Percentiles rank a stretch among this genome's conserved stretches.
Conservation (phyloP, 2,113 vertebrate genomes). For the Quiscalus mexicanus region DNA sequence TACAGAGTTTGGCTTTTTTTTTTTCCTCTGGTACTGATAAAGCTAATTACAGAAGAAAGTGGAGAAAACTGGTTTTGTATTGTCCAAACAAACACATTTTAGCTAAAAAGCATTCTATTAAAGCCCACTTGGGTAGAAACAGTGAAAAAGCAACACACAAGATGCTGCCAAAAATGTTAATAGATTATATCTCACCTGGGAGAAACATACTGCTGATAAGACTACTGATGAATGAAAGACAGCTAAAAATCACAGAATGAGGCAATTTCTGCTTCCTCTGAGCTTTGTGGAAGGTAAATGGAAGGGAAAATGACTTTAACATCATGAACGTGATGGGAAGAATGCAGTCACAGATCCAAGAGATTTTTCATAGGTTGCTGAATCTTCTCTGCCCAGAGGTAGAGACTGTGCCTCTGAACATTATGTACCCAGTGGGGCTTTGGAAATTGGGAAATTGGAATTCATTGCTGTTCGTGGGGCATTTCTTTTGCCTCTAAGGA, state of each 20-base stretch:
- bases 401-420: not conserved
- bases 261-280: not conserved
- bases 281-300: not conserved
- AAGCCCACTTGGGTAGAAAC: not conserved
- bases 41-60: slow-evolving; percentile 11
- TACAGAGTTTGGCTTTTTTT: not conserved
- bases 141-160: not conserved
- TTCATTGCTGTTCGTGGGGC: not conserved
- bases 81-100: slow-evolving; percentile 16
- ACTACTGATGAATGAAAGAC: not conserved
- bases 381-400: not conserved
- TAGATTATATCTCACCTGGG: slow-evolving; percentile 38
- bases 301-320: slow-evolving; percentile 17
- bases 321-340: not conserved
- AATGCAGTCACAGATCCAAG: not conserved
- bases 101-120: not conserved
- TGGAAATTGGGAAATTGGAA: not conserved
- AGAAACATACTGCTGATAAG: not conserved
- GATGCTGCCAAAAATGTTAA: slow-evolving; percentile 28
- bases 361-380: not conserved
- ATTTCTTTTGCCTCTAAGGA: not conserved
- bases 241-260: not conserved
- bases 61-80: not conserved
- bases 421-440: not conserved
- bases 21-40: not conserved